Evolutionary conservation across 2,888 invertebrate genomes (phyloP), one percentile per base, ranked within the genome.

Genomic region (Apotomis turbidana): DNA sequence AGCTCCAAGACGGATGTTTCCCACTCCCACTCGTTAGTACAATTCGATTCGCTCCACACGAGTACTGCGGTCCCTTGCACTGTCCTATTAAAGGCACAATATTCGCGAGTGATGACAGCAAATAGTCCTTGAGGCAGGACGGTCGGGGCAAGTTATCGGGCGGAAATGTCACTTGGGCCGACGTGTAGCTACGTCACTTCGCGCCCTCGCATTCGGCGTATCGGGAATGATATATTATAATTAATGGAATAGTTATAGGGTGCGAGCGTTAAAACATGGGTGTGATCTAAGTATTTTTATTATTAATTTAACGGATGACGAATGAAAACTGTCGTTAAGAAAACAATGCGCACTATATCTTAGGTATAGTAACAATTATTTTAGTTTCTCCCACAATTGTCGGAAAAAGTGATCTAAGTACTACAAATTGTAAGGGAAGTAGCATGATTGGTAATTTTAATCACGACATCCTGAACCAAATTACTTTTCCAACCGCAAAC

Each of bases 141-240:
- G 78, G 74, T 74, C 74, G 72, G 72, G 70, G 59, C 77, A 78
- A 85, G 83, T 85, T 89, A 90, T 90, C 89, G 83, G 81, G 79
- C 90, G 92, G 91, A 92, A 87, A 87, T 87, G 85, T 89, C 91
- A 90, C 87, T 91, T 88, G 89, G 82, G 84, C 67, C 61, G 79
- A 83, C 62, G 67, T 62, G 73, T 79, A 78, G 79, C 75, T 71
- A 75, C 81, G 82, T 83, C 82, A 83, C 80, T 81, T 79, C 76
- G 81, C 84, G 78, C 86, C 85, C 85, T 87, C 85, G 80, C 83
- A 79, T 78, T 81, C 75, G 52, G 44, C 12, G 54, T 62, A 62
- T 62, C 49, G 57, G 27, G 44, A 67, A 61, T 57, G 52, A 63
- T 58, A 36, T 12, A 69, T 55, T n/a, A 55, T 57, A 38, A 69